phyloP scores from a whole-genome alignment of 2,113 vertebrate genomes.

The Salvator merianae region DNA sequence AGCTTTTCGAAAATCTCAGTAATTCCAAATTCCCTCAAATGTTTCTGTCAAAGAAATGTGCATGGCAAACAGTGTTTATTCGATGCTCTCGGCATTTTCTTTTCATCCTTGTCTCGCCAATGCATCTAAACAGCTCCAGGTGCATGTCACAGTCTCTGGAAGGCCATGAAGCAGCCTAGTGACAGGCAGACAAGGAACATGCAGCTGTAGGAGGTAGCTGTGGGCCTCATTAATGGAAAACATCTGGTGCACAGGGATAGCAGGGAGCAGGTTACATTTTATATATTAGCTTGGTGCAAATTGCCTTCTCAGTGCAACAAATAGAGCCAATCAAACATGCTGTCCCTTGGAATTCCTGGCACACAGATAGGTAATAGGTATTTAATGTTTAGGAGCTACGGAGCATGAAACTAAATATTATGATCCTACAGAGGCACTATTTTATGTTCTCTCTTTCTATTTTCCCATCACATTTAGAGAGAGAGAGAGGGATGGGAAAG shows the following conservation, averaged over 20 bases:
- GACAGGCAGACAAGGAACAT: constrained; percentile 23
- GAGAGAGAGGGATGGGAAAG: background rate
- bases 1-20: constrained; percentile 28
- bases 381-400: constrained; percentile 17
- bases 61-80: constrained; percentile 41
- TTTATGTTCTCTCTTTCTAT: background rate
- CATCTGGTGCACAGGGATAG: constrained; percentile 12
- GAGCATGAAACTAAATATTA: constrained; percentile 28
- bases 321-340: constrained; percentile 31
- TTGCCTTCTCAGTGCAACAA: constrained; percentile 42
- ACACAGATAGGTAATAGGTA: constrained; percentile 31
- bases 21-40: background rate
- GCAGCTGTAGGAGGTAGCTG: constrained; percentile 3
- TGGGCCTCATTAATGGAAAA: constrained; percentile 18
- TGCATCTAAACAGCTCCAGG: constrained; percentile 23
- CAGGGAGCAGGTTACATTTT: background rate
- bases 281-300: constrained; percentile 27
- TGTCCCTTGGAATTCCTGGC: constrained; percentile 35
- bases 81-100: constrained; percentile 34
- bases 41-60: constrained; percentile 44
- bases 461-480: background rate
- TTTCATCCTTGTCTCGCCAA: constrained; percentile 7
- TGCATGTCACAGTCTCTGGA: constrained; percentile 6
- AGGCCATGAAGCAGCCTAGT: constrained; percentile 21
- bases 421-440: constrained; percentile 47